These are phyloP conservation scores for Lanius collurio DNA, from an alignment of 2,113 vertebrate genomes.

Conservation along the genomic window DNA sequence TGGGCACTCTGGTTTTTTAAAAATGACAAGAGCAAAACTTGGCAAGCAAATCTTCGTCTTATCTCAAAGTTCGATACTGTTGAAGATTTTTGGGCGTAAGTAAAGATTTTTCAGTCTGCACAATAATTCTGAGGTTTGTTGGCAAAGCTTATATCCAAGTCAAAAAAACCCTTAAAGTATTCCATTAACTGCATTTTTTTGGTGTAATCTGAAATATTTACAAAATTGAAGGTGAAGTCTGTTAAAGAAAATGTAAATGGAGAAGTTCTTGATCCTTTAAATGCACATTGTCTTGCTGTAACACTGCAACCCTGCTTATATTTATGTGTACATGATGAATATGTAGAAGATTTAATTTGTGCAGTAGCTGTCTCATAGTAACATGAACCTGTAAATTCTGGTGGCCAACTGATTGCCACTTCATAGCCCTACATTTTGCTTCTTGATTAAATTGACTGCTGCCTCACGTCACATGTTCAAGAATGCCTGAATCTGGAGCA, in stretches of 20 bases:
- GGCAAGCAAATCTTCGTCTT: constrained; percentile 97
- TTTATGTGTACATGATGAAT: rapidly evolving
- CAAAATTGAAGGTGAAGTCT: not conserved
- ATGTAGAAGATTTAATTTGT: not conserved
- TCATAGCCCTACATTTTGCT: not conserved
- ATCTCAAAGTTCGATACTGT: constrained; percentile 98
- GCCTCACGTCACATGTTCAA: not conserved
- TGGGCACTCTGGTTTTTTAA: constrained; percentile 99
- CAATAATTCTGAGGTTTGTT: not conserved
- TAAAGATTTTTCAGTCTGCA: not conserved
- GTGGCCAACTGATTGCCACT: not conserved
- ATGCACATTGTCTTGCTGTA: not conserved
- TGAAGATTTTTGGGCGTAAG: constrained; percentile 99
- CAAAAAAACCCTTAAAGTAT: not conserved
- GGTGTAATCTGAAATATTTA: not conserved
- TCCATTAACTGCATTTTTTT: not conserved
- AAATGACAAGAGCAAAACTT: constrained; percentile 99
- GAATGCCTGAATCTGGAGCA: not conserved
- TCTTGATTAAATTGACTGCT: not conserved
- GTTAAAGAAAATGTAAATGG: not conserved
- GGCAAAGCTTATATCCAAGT: not conserved
- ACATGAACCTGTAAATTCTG: not conserved
- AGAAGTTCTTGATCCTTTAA: not conserved
- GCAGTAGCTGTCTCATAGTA: not conserved
- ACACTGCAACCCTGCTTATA: not conserved